Conservation (phyloP, 2,797 vertebrate species). For the Schizothorax lantsangensis region DNA sequence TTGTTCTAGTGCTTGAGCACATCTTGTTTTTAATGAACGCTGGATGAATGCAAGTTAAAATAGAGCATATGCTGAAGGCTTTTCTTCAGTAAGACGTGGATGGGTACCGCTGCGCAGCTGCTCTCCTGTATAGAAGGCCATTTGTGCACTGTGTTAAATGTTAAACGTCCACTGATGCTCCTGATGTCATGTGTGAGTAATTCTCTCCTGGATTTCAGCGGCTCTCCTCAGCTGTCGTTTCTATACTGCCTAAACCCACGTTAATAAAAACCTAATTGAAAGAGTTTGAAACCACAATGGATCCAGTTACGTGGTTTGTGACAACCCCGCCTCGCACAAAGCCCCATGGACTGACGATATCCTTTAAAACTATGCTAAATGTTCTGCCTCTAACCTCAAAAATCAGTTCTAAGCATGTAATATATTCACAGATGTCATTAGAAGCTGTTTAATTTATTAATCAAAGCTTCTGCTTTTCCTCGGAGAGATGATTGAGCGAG, state of each 20-base stretch:
- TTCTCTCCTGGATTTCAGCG: constrained; percentile 60
- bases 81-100: constrained; percentile 5
- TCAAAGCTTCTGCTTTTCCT: constrained; percentile 1
- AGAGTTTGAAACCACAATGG: constrained; percentile 70
- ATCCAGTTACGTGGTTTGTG: constrained; percentile 76
- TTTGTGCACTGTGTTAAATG: constrained; percentile 59
- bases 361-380: constrained; percentile 49
- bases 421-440: background rate
- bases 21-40: constrained; percentile 1
- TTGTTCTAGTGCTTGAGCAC: background rate
- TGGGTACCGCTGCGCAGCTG: constrained; percentile 29
- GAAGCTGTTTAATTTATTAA: constrained; percentile 14
- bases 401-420: background rate
- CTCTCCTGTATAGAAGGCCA: constrained; percentile 8
- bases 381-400: background rate
- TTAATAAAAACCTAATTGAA: constrained; percentile 79
- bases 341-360: constrained; percentile 66
- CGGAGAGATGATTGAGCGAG: background rate
- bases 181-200: constrained; percentile 75
- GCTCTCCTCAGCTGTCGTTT: constrained; percentile 76
- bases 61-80: constrained; percentile 18
- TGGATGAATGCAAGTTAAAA: background rate
- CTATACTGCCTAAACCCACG: constrained; percentile 68
- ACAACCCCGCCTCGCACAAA: constrained; percentile 65
- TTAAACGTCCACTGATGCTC: constrained; percentile 60